Base-by-base conservation (phyloP, 2,888 invertebrate genomes). In the Tetheella fluctuosa region DNA sequence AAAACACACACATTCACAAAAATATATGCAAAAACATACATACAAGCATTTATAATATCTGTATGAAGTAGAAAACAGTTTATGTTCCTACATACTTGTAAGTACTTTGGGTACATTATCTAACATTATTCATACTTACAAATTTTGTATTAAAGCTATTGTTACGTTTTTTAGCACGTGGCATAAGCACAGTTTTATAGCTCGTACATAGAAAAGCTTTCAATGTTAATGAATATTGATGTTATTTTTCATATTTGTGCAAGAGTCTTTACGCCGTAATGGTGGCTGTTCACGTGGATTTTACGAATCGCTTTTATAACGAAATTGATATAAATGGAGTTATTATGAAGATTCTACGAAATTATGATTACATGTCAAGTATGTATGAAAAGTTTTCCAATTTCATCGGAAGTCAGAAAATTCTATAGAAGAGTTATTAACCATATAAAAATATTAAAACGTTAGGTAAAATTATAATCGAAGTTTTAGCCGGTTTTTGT, bases 171-270 rank as follows among this genome's bases (percentile, higher is more conserved):
- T 17, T 28, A 17, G 28, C 28, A 2, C 12, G 17, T 6, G 20
- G 55, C 12, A 20, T 34, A 17, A 34, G 30, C 34, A 34, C 30
- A 34, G 54, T 55, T 30, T 58, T 30, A 58, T 58, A n/a, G 3
- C 23, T 55, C 17, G 12, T 48, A 52, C 58, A 58, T 52, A 48
- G n/a, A 52, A 58, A 58, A 52, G 58, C 23, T 58, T 52, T 58
- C 52, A 58, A 30, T 34, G 58, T 13, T 58, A 58, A 58, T 23
- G 30, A 58, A 58, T 30, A 58, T 58, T 58, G 58, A 58, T 58
- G 42, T 52, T 2, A 25, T 25, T 30, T 28, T 48, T 34, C 15
- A 55, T 13, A 30, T 34, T 37, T 34, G 20, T 6, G 28, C 8
- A 13, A 23, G 13, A 13, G 34, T 34, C 34, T 55, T 13, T 55